Evolutionary conservation across 2,113 vertebrate genomes (phyloP), one percentile per base, ranked within the genome.

Genomic region (Nipponia nippon): DNA sequence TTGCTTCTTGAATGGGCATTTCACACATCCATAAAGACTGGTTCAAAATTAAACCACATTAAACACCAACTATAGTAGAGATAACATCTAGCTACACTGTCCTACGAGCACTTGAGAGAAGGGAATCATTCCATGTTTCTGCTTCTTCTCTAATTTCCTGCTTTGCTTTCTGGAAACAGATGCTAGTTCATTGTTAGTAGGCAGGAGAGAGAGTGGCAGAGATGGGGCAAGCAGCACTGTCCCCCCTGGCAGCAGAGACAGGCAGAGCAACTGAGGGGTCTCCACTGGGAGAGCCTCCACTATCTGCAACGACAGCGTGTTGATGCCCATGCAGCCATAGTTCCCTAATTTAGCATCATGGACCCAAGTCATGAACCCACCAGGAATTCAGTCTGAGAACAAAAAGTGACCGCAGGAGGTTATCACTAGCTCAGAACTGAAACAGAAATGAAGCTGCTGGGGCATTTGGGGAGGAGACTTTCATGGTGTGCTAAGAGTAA

Each of bases 351-450:
- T 20, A 21, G 19, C n/a, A 15, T 16, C 49, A 3, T 4, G 2
- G 3, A 23, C 63, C 40, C 50, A 70, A 40, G 40, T 62, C 1
- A 0, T 66, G 50, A 93, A 53, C 29, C 32, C 44, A 47, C 20
- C 15, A 71, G 38, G 47, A 70, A 79, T 50, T 63, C 72, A 13
- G 26, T 26, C 66, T 36, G 69, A 65, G 59, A 92, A 22, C 30
- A 70, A 16, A 34, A 80, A 59, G 25, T 53, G 26, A 36, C 70
- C 0, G 0, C 5, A 17, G 19, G 11, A 44, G 17, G 11, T 8
- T 44, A 47, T 59, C 1, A 0, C 4, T 75, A 81, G 38, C 72
- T 73, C 58, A 71, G 84, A 87, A 53, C 36, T 38, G 63, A 78
- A 83, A 47, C 29, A 79, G 38, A 72, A 19, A 52, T 69, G 30